These are phyloP conservation scores for Helicolenus hilgendorfi DNA, from an alignment of 2,797 vertebrate species.

Conservation along the genomic window DNA sequence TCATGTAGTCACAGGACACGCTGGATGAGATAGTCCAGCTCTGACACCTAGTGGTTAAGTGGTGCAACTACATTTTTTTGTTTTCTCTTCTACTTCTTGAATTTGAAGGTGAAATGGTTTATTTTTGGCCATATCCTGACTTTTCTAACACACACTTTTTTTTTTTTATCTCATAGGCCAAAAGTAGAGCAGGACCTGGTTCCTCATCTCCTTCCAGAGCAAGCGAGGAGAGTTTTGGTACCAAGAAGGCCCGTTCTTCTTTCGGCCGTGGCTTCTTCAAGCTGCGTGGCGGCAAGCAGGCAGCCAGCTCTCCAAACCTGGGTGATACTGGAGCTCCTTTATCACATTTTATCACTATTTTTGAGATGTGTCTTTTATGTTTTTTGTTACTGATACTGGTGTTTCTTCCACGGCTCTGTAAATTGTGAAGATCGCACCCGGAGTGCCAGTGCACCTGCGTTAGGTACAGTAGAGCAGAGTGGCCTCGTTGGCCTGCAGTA, in stretches of 20 bases:
- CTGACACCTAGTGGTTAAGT: slow-evolving; percentile 68
- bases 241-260: slow-evolving; percentile 94
- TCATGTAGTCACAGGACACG: not conserved
- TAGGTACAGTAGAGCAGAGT: slow-evolving; percentile 91
- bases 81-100: not conserved
- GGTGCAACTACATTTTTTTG: not conserved
- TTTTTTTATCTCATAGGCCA: slow-evolving; percentile 73
- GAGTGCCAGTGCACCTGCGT: slow-evolving; percentile 93
- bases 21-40: not conserved
- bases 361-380: not conserved
- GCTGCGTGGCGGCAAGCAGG: slow-evolving; percentile 94
- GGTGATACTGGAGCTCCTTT: slow-evolving; percentile 63
- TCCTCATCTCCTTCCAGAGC: slow-evolving; percentile 83
- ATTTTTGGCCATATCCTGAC: not conserved
- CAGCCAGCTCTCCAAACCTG: slow-evolving; percentile 92
- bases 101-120: not conserved
- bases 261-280: slow-evolving; percentile 98
- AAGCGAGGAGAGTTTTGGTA: slow-evolving; percentile 91
- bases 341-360: not conserved
- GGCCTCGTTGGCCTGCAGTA: slow-evolving; percentile 67
- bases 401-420: slow-evolving; percentile 34
- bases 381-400: not conserved
- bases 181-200: slow-evolving; percentile 61
- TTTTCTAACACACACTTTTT: not conserved
- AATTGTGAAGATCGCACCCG: slow-evolving; percentile 92